A percentile compares a stretch with the other conserved stretches of the same genome.
phyloP scores from a whole-genome alignment of 2,113 vertebrate species.

The Boleophthalmus pectinirostris region DNA sequence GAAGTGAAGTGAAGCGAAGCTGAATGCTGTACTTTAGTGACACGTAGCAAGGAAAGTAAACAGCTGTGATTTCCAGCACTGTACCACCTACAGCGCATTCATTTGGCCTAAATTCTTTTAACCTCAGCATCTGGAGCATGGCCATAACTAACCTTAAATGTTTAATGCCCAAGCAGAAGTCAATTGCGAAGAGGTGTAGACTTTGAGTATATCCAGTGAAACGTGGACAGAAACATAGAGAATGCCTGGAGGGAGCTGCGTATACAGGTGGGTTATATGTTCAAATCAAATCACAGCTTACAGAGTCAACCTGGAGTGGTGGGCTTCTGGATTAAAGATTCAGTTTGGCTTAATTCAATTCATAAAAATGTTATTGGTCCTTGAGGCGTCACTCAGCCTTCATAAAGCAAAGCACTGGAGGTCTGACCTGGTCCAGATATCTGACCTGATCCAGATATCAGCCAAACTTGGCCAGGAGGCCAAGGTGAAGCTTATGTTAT shows the following conservation, averaged over 20 bases:
- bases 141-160: constrained; percentile 43
- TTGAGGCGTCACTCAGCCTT: background rate
- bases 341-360: background rate
- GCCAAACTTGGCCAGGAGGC: background rate
- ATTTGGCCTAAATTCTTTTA: constrained; percentile 49
- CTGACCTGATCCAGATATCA: background rate
- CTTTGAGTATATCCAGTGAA: constrained; percentile 15
- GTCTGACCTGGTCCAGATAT: background rate
- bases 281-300: background rate
- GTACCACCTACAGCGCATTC: constrained; percentile 34
- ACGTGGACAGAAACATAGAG: constrained; percentile 15
- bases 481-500: background rate
- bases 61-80: constrained; percentile 30
- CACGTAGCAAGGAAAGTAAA: constrained; percentile 14
- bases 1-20: constrained; percentile 11
- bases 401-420: background rate
- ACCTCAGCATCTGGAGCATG: constrained; percentile 21
- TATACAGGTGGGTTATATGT: background rate
- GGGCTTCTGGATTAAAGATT: background rate
- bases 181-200: constrained; percentile 8
- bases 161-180: constrained; percentile 31
- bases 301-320: background rate
- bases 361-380: background rate
- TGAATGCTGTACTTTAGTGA: constrained; percentile 1
- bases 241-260: background rate